Base-by-base conservation (phyloP, 2,797 vertebrate genomes). In the Aplochiton taeniatus region DNA sequence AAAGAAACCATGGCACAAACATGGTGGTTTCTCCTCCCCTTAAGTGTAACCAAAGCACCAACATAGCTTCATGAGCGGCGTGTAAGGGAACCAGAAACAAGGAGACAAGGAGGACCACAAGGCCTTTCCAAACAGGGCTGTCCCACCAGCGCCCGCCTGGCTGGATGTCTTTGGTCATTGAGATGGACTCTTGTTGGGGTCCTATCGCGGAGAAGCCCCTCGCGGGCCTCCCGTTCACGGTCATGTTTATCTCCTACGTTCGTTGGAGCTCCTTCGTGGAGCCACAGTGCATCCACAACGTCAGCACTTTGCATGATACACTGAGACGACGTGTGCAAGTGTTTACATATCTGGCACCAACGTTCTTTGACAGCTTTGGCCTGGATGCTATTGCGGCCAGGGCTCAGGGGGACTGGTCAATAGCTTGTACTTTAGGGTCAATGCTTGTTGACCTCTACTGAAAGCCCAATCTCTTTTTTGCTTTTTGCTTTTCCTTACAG, bases 381-480 rank as follows among this genome's bases (percentile, higher is more conserved):
- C 16, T 2, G 60, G 73, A 63, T 46, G 53, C 78, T 78, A 74
- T 64, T 14, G 5, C 72, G 44, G 65, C 63, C 56, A 63, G 65
- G 59, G 17, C 44, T 47, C 18, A 44, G 9, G 56, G 66, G 67
- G 59, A 68, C 50, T 4, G 8, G 66, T 82, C 78, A 79, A 68
- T 82, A 69, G 69, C 77, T 70, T 71, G 0, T 74, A 61, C 65
- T 77, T 58, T 68, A 78, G 66, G 70, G 73, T 65, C 51, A 68
- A 61, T 74, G 74, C 70, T 65, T 66, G 68, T 63, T 76, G 78
- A 78, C 73, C 81, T 58, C 19, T 82, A 58, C 67, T 80, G 75
- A 79, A 77, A 79, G 70, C 76, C 61, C 68, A 63, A 31, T 31
- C 31, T 31, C 3, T 31, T 31, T 31, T 31, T 31, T 2, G 6